Evolutionary conservation across 2,113 vertebrate genomes (phyloP), one percentile per base, ranked within the genome.

Genomic region (Phyllostomus hastatus): DNA sequence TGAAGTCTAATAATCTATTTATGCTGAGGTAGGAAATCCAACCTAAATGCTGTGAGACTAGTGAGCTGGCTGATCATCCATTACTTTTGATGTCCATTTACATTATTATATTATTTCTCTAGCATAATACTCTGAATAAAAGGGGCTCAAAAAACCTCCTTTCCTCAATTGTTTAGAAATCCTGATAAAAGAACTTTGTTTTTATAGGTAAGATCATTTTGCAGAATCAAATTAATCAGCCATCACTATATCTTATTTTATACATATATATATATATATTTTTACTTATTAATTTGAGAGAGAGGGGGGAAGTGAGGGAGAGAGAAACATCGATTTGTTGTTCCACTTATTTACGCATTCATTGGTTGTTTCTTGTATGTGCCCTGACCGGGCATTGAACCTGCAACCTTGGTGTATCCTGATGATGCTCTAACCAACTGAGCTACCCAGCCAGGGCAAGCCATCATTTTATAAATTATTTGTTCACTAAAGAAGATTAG

Each of bases 151-250:
- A 95, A 86, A 75, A 82, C 48, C 59, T 84, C 33, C 50, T 83
- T 64, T 82, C 72, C 85, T 90, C 22, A 86, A 80, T 6, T 92
- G 35, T 48, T 91, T 76, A 92, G 59, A 95, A 91, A 82, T 94
- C 28, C n/a, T 94, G 15, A 66, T 79, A 22, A 54, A 19, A 87
- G 15, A 94, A 38, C 33, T 82, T 91, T 72, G 73, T 95, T 83
- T 95, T 90, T 82, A 16, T 31, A 94, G 33, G 19, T 73, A 72
- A 73, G 54, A 61, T 88, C 41, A 72, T 57, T 95, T 93, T 72
- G 20, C 8, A 89, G n/a, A 95, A 83, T 72, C 35, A 91, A 79
- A 16, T 93, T 87, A 80, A 82, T 79, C 75, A 86, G 28, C 24
- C 26, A 92, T 66, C n/a, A 75, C 59, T 95, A 26, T 61, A 64